phyloP scores from a whole-genome alignment of 1,140 invertebrate species.

The Reticulitermes speratus region DNA sequence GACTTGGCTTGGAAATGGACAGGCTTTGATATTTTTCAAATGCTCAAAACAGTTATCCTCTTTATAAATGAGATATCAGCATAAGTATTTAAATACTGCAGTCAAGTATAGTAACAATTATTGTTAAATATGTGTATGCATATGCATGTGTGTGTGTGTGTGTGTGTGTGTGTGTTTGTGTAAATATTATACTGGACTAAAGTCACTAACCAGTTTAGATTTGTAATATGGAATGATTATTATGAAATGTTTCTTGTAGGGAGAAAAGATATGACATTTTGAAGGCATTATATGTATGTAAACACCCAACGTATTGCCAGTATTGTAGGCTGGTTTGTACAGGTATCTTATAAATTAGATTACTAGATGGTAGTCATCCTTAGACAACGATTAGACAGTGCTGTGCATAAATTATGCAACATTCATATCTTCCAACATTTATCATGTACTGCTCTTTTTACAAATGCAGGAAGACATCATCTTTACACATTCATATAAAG shows the following conservation, averaged over 20 bases:
- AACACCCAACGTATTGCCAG: neutral
- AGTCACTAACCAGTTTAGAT: neutral
- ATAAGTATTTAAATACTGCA: neutral
- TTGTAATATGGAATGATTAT: neutral
- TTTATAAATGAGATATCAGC: neutral
- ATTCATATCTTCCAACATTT: neutral
- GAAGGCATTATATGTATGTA: neutral
- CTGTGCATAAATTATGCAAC: neutral
- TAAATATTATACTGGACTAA: neutral
- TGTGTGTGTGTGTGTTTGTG: neutral
- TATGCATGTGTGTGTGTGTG: no score
- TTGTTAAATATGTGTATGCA: no score
- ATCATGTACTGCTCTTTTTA: neutral
- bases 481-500: neutral
- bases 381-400: constrained; percentile 16
- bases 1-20: neutral
- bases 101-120: neutral
- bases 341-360: neutral
- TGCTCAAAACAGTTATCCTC: neutral
- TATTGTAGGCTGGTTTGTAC: neutral
- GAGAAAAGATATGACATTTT: neutral
- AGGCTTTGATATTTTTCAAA: constrained; percentile 2
- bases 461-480: neutral
- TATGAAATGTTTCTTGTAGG: neutral
- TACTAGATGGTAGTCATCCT: neutral